phyloP scores from a whole-genome alignment of 1,140 invertebrate genomes.

The Tetragonula clypearis region DNA sequence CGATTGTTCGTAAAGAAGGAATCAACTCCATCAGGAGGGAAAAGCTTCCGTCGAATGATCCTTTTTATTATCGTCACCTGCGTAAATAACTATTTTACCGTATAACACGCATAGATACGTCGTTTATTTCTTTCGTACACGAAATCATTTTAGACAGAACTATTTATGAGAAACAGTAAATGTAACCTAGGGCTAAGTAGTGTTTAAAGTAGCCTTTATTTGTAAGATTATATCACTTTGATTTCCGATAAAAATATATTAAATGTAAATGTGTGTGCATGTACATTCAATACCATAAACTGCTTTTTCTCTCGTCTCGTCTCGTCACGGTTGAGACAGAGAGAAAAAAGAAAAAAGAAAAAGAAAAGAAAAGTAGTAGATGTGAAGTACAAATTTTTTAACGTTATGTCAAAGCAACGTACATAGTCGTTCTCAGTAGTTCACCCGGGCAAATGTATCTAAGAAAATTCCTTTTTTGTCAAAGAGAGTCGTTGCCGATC shows the following conservation, averaged over 20 bases:
- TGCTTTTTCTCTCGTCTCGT: background rate
- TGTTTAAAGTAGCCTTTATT: constrained; percentile 66
- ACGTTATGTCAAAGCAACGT: background rate
- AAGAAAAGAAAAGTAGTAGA: background rate
- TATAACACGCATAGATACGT: constrained; percentile 42
- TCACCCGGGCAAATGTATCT: background rate
- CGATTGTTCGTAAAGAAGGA: background rate
- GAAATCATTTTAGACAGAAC: constrained; percentile 59
- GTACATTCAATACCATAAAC: constrained; percentile 41
- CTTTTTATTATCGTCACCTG: constrained; percentile 13
- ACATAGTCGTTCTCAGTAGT: too few species aligned
- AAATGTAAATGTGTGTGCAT: constrained; percentile 60
- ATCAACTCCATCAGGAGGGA: background rate
- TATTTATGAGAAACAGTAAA: constrained; percentile 72
- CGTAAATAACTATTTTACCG: constrained; percentile 64
- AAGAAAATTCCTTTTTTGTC: background rate
- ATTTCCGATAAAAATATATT: constrained; percentile 71
- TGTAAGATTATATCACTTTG: constrained; percentile 73
- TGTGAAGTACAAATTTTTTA: background rate
- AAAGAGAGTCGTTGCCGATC: constrained; percentile 19
- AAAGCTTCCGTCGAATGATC: background rate
- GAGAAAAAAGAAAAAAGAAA: background rate
- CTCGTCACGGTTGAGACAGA: background rate
- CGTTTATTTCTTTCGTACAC: constrained; percentile 51
- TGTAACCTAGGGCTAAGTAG: constrained; percentile 67